Base-by-base conservation (phyloP, 2,888 invertebrate genomes). In the Drosophila flavopinicola region DNA sequence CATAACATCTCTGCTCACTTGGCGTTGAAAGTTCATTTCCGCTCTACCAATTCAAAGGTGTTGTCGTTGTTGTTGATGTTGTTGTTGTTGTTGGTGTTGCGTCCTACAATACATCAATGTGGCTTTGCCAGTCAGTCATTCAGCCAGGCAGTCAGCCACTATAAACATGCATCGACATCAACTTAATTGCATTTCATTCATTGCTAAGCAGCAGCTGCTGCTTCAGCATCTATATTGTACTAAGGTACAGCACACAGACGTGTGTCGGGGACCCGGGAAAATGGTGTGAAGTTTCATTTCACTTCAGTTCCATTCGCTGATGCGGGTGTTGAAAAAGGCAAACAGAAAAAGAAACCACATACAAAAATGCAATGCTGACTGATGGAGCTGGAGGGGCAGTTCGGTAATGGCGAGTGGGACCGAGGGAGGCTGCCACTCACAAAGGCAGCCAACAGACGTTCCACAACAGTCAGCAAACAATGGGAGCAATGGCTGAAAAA, bases 161-260 rank as follows among this genome's bases (percentile, higher is more conserved):
- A 48, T 59, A 82, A 74, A 67, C 82, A 75, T 58, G 56, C 59
- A 65, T 82, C 87, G 80, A 87, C 85, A 82, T 80, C 82, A 68
- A 78, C 68, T 80, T 80, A 85, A 80, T 87, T 85, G 80, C 80
- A 85, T 82, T 80, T 85, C 78, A 87, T 85, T 87, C 85, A 85
- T 71, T 71, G 75, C 85, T 82, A 78, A 78, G 75, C 78, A 84
- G 78, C 48, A 52, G 44, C 53, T 35, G 68, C 52, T 51, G 59
- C 58, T 57, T 10, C 33, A 30, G 17, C 44, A 45, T 27, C 47
- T 20, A 15, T 13, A 11, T 10, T 44, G 23, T 32, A 23, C 13
- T 49, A 20, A 54, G 27, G 20, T 42, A n/a, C 5, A 20, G 10
- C 35, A 20, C 35, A 37, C 10, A 37, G 17, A 37, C n/a, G 35